A percentile compares a stretch with the other conserved stretches of the same genome.
Conservation (phyloP, 1,140 invertebrate genomes). For the Leptopilina boulardi region DNA sequence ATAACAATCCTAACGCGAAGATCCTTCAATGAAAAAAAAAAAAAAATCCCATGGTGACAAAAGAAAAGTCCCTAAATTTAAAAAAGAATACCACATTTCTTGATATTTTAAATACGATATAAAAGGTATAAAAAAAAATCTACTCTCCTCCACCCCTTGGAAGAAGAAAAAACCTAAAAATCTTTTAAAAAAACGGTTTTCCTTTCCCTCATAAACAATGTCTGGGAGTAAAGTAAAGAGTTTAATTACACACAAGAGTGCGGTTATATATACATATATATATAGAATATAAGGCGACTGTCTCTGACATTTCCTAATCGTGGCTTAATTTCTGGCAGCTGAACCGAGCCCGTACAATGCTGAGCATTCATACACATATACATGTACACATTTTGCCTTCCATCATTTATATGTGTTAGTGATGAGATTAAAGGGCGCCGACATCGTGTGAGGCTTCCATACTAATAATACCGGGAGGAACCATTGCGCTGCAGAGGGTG, state of each 20-base stretch:
- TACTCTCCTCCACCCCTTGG: too few relatives aligned
- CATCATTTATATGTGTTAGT: constrained; percentile 37
- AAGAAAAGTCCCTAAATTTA: not conserved
- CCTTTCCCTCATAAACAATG: too few relatives aligned
- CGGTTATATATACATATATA: too few relatives aligned
- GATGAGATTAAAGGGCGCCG: constrained; percentile 65
- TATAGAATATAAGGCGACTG: too few relatives aligned
- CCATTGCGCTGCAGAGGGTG: constrained; percentile 42
- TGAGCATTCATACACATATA: constrained; percentile 53
- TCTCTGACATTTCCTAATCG: constrained; percentile 54
- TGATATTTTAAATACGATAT: too few relatives aligned
- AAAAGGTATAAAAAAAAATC: too few relatives aligned
- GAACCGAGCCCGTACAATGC: constrained; percentile 57
- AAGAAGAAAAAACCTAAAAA: too few relatives aligned
- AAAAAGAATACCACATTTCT: too few relatives aligned
- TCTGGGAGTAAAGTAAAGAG: too few relatives aligned
- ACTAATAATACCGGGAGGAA: constrained; percentile 61
- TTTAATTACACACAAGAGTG: not conserved
- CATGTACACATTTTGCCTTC: constrained; percentile 42
- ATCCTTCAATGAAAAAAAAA: not conserved
- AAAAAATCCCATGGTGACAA: not conserved
- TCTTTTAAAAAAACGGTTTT: too few relatives aligned
- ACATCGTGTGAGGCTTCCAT: constrained; percentile 64
- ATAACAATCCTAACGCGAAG: constrained; percentile 1
- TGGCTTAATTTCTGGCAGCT: constrained; percentile 59